phyloP scores from a whole-genome alignment of 1,140 invertebrate genomes.

The Drosophila suzukii region DNA sequence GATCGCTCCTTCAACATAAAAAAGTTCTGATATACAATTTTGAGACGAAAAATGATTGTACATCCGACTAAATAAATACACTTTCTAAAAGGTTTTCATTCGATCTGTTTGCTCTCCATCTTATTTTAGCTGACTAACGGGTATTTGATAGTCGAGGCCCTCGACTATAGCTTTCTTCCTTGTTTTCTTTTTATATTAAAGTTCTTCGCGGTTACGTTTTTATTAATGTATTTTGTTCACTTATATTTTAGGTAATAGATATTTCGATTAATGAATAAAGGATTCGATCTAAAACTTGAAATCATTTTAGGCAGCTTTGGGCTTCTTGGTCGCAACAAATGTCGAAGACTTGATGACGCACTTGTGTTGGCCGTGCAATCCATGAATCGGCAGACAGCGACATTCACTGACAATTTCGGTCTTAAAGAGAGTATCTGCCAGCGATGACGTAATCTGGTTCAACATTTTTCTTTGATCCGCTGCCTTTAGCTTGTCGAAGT shows the following conservation, averaged over 20 bases:
- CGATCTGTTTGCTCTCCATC: too few species aligned
- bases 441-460: constrained; percentile 57
- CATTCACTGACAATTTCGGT: constrained; percentile 78
- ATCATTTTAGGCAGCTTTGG: constrained; percentile 48
- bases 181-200: not conserved
- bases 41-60: too few species aligned
- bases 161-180: too few species aligned
- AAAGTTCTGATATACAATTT: too few species aligned
- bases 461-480: constrained; percentile 70
- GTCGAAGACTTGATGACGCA: constrained; percentile 71
- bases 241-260: not conserved
- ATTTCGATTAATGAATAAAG: not conserved
- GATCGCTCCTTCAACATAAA: too few species aligned
- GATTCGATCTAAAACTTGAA: not conserved
- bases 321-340: constrained; percentile 74
- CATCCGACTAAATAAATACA: too few species aligned
- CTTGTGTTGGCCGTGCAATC: constrained; percentile 70
- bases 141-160: too few species aligned
- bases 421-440: constrained; percentile 79
- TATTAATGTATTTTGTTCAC: constrained; percentile 10
- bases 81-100: too few species aligned
- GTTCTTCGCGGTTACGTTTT: not conserved
- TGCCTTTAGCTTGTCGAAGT: constrained; percentile 70
- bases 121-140: too few species aligned
- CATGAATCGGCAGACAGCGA: constrained; percentile 56